These are phyloP conservation scores for Isaurus tuberculatus DNA, from an alignment of 92 coral and sea anemone genomes.

Conservation along the genomic window DNA sequence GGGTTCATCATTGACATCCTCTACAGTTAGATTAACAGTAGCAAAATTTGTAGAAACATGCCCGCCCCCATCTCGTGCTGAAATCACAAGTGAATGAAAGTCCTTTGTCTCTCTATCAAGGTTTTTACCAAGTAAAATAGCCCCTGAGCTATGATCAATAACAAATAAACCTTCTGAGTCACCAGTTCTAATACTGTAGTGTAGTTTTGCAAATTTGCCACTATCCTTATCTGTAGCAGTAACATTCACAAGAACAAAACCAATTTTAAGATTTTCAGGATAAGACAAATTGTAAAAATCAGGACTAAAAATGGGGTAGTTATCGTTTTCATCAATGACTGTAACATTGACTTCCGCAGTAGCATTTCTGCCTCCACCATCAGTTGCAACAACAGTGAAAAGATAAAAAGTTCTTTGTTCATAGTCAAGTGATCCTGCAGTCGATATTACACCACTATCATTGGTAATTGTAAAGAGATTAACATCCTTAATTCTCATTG, in stretches of 20 bases:
- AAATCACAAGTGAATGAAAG: conserved; percentile 63
- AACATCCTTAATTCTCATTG: background rate
- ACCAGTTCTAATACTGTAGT: conserved; percentile 67
- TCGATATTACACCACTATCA: conserved; percentile 71
- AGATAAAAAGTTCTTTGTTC: conserved; percentile 66
- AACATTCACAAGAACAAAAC: conserved; percentile 59
- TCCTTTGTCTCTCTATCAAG: conserved; percentile 92
- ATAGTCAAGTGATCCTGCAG: conserved; percentile 72
- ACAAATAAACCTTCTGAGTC: conserved; percentile 72
- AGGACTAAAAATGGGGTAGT: conserved; percentile 80
- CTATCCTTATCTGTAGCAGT: conserved; percentile 85
- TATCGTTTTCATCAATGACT: conserved; percentile 87
- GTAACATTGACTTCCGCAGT: conserved; percentile 71
- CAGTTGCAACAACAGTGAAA: conserved; percentile 77
- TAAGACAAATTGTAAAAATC: conserved; percentile 58
- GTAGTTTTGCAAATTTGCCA: conserved; percentile 70
- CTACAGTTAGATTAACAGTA: conserved; percentile 70
- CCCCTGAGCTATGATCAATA: conserved; percentile 65
- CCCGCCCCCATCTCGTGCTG: conserved; percentile 87
- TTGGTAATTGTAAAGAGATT: conserved; percentile 70
- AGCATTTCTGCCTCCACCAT: conserved; percentile 79
- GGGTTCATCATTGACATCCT: conserved; percentile 94
- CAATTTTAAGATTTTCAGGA: conserved; percentile 71
- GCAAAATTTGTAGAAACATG: conserved; percentile 71
- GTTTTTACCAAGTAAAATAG: conserved; percentile 59